Evolutionary conservation across 2,888 invertebrate species (phyloP), one percentile per base, ranked within the genome.

Genomic region (Patella caerulea): DNA sequence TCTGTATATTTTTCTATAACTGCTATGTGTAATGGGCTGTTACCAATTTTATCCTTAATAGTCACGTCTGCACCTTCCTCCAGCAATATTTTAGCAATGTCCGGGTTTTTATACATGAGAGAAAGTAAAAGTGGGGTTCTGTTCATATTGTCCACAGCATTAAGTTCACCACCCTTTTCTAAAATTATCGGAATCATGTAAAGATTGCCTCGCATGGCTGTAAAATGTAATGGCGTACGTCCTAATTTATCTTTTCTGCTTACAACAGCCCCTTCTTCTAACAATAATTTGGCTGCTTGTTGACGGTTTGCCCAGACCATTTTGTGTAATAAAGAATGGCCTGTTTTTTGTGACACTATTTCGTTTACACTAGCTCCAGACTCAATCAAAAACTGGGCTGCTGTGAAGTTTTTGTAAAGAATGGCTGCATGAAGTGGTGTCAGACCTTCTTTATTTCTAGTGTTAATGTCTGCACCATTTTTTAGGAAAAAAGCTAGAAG

Each of bases 311-410:
- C 78, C 56, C 84, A 78, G 3, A 86, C 85, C 76, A 88, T 80
- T 79, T 85, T 87, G 76, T 89, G 89, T 71, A 89, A 77, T 45
- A 89, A 80, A 11, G 86, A 81, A 59, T 83, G 84, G 71, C 86
- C 85, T 24, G 85, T 83, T 75, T 83, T 83, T 34, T 84, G 82
- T 2, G 85, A 87, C 24, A 87, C 74, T 3, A 81, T 78, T 77
- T 87, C 86, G 24, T 87, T 86, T 17, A 87, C 83, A 71, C 87
- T 85, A 15, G 88, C 89, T 12, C 89, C 89, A 75, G 81, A 80
- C 65, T 86, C 83, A 12, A 87, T 85, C 9, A 89, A 79, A 79
- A 85, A 82, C 19, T 83, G 83, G 11, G 87, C 86, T 15, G 83
- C 82, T 12, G 78, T 73, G 9, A 87, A 72, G 53, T 87, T 86